These are phyloP conservation scores for Ptyas mucosa DNA, from an alignment of 2,113 vertebrate species.

Conservation along the genomic window DNA sequence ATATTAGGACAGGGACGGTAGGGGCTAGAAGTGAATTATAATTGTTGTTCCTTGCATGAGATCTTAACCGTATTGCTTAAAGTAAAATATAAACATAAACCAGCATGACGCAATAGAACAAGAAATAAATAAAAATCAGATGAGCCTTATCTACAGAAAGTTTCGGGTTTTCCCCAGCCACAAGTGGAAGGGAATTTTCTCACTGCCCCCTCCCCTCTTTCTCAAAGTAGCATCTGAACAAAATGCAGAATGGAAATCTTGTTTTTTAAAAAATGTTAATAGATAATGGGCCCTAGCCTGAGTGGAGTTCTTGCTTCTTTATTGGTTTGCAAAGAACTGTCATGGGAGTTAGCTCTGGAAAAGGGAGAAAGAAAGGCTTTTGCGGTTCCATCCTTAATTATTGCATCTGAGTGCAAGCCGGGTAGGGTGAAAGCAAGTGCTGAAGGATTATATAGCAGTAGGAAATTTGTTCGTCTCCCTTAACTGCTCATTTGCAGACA, in stretches of 20 bases:
- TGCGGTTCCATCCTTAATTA: slow-evolving; percentile 51
- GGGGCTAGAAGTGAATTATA: neutral
- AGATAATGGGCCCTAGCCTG: neutral
- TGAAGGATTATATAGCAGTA: slow-evolving; percentile 40
- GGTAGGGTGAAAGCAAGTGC: slow-evolving; percentile 27
- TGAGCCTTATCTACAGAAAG: neutral
- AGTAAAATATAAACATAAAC: neutral
- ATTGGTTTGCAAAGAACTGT: slow-evolving; percentile 25
- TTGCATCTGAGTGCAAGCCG: slow-evolving; percentile 14
- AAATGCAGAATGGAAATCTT: neutral
- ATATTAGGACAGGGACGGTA: too few relatives aligned
- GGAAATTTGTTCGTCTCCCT: slow-evolving; percentile 13
- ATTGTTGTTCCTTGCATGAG: neutral
- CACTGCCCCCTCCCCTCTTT: neutral
- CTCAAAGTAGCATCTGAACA: neutral
- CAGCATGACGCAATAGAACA: neutral
- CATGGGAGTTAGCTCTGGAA: slow-evolving; percentile 21
- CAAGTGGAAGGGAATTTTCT: neutral
- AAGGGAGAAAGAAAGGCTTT: slow-evolving; percentile 27
- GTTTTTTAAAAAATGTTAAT: neutral
- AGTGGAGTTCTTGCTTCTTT: slow-evolving; percentile 5
- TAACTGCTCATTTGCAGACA: slow-evolving; percentile 30
- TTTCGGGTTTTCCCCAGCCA: neutral
- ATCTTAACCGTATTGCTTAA: neutral
- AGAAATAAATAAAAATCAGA: neutral